Percentiles rank a stretch among this genome's conserved stretches.
These are phyloP conservation scores for Polydesmus complanatus DNA, from an alignment of 2,888 invertebrate genomes.

Conservation along the genomic window DNA sequence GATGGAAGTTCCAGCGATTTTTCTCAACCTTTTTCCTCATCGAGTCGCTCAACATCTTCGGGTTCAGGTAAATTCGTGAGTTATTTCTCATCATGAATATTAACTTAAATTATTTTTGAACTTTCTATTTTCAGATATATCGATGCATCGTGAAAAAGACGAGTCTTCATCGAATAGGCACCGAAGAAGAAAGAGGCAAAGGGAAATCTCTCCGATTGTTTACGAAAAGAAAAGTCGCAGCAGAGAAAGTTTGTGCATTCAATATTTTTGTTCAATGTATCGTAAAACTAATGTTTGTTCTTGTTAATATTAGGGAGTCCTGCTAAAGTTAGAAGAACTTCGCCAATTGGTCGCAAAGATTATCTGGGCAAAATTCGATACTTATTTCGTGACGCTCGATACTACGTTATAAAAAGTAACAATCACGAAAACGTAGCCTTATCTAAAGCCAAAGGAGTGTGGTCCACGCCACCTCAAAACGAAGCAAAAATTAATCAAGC, in stretches of 20 bases:
- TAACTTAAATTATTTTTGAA: not conserved
- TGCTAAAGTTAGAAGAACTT: constrained; percentile 28
- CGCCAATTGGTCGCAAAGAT: constrained; percentile 35
- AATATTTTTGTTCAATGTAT: constrained; percentile 1
- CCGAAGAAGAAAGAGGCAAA: constrained; percentile 9
- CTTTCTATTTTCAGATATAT: not conserved
- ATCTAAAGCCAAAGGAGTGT: constrained; percentile 88
- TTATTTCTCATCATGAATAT: not conserved
- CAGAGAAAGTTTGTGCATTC: constrained; percentile 17
- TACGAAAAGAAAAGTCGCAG: constrained; percentile 19
- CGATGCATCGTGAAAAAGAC: not conserved
- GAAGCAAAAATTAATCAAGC: constrained; percentile 92
- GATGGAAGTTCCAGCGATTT: constrained; percentile 49
- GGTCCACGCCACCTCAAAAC: constrained; percentile 95
- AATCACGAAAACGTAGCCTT: constrained; percentile 91
- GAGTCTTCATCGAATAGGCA: constrained; percentile 1
- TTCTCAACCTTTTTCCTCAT: constrained; percentile 63
- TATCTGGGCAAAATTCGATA: constrained; percentile 67
- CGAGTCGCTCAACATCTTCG: constrained; percentile 35
- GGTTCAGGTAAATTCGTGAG: constrained; percentile 4
- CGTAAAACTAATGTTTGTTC: not conserved
- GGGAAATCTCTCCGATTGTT: constrained; percentile 20
- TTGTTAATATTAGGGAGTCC: constrained; percentile 21
- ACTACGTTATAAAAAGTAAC: constrained; percentile 94
- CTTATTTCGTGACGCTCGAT: constrained; percentile 80